A percentile compares a stretch with the other conserved stretches of the same genome.
Conservation (phyloP, 2,797 vertebrate species). For the Pyrocephalus nanus region DNA sequence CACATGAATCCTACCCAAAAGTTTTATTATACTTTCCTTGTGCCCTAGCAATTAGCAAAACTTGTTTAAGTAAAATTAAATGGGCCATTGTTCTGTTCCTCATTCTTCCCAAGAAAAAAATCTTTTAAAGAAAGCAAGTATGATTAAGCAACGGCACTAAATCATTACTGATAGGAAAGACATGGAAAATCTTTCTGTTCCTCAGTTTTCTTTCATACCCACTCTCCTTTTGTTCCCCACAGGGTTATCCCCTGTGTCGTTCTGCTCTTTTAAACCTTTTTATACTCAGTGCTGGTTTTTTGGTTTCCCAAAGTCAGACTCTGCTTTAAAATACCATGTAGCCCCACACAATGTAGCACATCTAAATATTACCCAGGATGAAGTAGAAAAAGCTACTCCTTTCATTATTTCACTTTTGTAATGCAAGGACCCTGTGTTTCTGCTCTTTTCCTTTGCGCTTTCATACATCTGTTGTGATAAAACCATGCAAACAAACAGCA, state of each 20-base stretch:
- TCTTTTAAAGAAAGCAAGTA: not conserved
- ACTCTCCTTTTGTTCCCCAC: not conserved
- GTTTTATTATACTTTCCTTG: not conserved
- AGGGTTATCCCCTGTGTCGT: not conserved
- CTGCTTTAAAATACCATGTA: not conserved
- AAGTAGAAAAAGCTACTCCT: not conserved
- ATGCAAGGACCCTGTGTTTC: too few species aligned
- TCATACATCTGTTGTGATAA: accelerated
- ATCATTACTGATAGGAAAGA: not conserved
- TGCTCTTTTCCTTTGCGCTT: accelerated
- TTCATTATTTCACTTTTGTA: not conserved
- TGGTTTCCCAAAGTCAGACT: not conserved
- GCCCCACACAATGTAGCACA: accelerated
- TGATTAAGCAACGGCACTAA: not conserved
- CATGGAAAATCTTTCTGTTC: not conserved
- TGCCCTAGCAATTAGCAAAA: not conserved
- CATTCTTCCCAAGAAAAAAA: not conserved
- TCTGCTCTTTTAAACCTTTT: not conserved
- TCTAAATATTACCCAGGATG: not conserved
- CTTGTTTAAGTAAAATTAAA: not conserved
- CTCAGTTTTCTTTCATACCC: not conserved
- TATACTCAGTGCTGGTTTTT: not conserved
- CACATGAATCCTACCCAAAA: not conserved
- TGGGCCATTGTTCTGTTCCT: not conserved
- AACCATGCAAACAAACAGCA: not conserved